phyloP scores from a whole-genome alignment of 2,888 invertebrate genomes.

The Drosophila fulvimacula region DNA sequence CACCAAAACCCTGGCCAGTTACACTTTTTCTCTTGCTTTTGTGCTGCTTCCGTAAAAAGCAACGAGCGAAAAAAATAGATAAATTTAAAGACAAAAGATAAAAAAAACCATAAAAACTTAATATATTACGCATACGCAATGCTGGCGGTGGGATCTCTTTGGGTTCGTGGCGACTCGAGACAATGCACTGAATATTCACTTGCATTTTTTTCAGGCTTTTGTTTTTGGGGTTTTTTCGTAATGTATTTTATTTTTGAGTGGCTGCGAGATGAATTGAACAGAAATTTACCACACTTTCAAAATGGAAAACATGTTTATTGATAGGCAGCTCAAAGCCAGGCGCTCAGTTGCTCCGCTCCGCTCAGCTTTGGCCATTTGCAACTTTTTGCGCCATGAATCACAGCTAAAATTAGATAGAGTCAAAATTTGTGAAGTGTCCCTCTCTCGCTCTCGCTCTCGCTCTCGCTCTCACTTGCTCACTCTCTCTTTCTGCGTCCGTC shows the following conservation, averaged over 20 bases:
- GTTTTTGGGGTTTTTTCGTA: slow-evolving; percentile 5
- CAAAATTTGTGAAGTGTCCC: slow-evolving; percentile 25
- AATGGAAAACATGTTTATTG: slow-evolving; percentile 67
- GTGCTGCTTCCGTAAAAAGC: slow-evolving; percentile 49
- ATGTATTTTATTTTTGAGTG: slow-evolving; percentile 15
- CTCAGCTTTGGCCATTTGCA: slow-evolving; percentile 51
- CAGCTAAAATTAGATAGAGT: slow-evolving; percentile 70
- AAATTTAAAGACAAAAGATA: slow-evolving; percentile 24
- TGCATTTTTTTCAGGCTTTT: slow-evolving; percentile 49
- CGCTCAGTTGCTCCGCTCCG: slow-evolving; percentile 31
- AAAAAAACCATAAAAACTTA: slow-evolving; percentile 18
- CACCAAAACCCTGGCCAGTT: slow-evolving; percentile 13
- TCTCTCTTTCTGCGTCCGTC: background rate
- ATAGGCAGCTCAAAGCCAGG: slow-evolving; percentile 47
- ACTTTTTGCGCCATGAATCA: slow-evolving; percentile 67
- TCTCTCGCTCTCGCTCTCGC: background rate
- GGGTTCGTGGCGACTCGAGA: slow-evolving; percentile 29
- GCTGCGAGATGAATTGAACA: slow-evolving; percentile 29
- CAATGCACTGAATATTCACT: slow-evolving; percentile 61
- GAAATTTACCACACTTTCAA: slow-evolving; percentile 65
- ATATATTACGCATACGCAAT: slow-evolving; percentile 64
- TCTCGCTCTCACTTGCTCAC: background rate
- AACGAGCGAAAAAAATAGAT: slow-evolving; percentile 6
- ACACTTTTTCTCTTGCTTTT: slow-evolving; percentile 56
- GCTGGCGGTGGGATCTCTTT: slow-evolving; percentile 32